Percentiles rank a stretch among this genome's conserved stretches.
Evolutionary conservation across 2,888 invertebrate genomes (phyloP).

Genomic region (Hirtodrosophila histrioides): DNA sequence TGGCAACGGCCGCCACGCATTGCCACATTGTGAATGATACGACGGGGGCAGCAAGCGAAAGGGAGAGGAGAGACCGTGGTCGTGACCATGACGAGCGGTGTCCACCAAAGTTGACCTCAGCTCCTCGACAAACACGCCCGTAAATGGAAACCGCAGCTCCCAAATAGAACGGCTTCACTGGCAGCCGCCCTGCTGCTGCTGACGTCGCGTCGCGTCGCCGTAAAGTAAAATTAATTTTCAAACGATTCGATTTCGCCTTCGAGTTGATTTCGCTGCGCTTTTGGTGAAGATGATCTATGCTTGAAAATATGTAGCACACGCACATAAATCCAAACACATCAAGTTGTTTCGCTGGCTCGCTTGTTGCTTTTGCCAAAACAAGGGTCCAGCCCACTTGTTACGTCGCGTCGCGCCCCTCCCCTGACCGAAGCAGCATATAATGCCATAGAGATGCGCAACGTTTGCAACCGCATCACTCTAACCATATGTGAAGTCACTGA

Average conservation of each 20-base stretch:
- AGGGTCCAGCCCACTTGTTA: slow-evolving; percentile 66
- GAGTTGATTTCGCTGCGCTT: slow-evolving; percentile 22
- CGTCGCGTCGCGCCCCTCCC: slow-evolving; percentile 49
- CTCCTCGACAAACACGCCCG: slow-evolving; percentile 12
- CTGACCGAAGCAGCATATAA: neutral
- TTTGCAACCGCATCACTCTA: slow-evolving; percentile 4
- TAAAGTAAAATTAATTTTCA: neutral
- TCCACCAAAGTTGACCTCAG: slow-evolving; percentile 44
- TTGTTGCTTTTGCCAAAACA: slow-evolving; percentile 72
- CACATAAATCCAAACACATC: slow-evolving; percentile 56
- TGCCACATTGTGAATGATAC: slow-evolving; percentile 43
- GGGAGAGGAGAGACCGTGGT: slow-evolving; percentile 54
- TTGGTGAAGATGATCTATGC: slow-evolving; percentile 61
- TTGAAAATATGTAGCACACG: slow-evolving; percentile 66
- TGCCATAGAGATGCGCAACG: slow-evolving; percentile 36
- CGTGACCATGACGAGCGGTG: slow-evolving; percentile 68
- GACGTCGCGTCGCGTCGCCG: slow-evolving; percentile 13
- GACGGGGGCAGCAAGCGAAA: slow-evolving; percentile 8
- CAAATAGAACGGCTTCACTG: slow-evolving; percentile 13
- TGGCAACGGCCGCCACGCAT: slow-evolving; percentile 50
- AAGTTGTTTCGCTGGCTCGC: slow-evolving; percentile 38
- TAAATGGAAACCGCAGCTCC: slow-evolving; percentile 1
- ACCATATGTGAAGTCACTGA: slow-evolving; percentile 21
- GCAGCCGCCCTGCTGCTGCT: slow-evolving; percentile 33
- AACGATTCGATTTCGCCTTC: no score